phyloP scores from a whole-genome alignment of 2,797 vertebrate species.

The Gymnothorax javanicus region DNA sequence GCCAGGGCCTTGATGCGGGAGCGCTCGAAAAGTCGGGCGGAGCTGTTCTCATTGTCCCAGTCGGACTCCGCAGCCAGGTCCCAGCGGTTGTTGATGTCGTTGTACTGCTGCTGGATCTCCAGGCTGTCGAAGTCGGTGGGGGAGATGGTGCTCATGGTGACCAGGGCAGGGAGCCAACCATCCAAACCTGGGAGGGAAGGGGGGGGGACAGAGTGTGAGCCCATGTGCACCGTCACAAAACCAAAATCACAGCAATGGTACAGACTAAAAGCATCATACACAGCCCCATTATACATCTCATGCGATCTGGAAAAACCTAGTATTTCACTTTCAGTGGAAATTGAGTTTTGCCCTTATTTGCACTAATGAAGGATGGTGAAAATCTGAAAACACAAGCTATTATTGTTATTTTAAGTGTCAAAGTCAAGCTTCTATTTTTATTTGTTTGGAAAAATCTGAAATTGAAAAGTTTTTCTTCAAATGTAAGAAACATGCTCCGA shows the following conservation, averaged over 20 bases:
- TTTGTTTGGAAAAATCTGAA: too few relatives aligned
- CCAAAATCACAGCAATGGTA: neutral
- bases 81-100: constrained; percentile 95
- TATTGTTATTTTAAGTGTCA: too few relatives aligned
- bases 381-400: too few relatives aligned
- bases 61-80: constrained; percentile 79
- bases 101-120: constrained; percentile 94
- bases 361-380: too few relatives aligned
- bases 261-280: neutral
- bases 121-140: constrained; percentile 89
- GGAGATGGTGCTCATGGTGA: constrained; percentile 35
- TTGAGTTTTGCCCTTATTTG: too few relatives aligned
- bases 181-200: neutral
- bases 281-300: neutral
- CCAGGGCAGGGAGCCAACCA: constrained; percentile 1
- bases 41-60: constrained; percentile 98
- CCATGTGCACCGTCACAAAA: neutral
- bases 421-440: too few relatives aligned
- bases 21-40: constrained; percentile 90
- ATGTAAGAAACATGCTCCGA: too few relatives aligned
- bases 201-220: neutral
- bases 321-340: too few relatives aligned
- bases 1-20: constrained; percentile 95
- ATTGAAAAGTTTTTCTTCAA: too few relatives aligned
- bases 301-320: too few relatives aligned